These are phyloP conservation scores for Baronia brevicornis DNA, from an alignment of 2,888 invertebrate species.

Conservation along the genomic window DNA sequence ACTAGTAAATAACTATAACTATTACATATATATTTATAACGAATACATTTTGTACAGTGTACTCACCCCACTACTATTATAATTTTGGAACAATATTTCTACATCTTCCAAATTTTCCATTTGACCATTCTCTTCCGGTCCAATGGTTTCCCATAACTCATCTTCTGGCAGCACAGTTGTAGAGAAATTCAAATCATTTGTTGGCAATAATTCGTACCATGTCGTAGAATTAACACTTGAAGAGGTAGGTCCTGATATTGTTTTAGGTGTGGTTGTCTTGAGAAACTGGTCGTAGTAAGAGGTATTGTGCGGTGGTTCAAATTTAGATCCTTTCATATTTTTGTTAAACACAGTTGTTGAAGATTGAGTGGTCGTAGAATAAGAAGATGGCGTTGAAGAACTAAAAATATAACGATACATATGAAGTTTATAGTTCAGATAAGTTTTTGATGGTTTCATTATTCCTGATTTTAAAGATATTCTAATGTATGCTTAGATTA, in stretches of 20 bases:
- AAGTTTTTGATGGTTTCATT: too few species aligned
- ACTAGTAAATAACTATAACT: too few species aligned
- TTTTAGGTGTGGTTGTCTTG: constrained; percentile 45
- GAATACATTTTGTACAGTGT: too few species aligned
- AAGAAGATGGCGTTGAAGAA: constrained; percentile 34
- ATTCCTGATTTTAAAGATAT: too few species aligned
- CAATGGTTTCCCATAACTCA: constrained; percentile 60
- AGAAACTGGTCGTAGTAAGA: constrained; percentile 67
- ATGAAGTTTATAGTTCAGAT: too few species aligned
- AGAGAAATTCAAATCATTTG: constrained; percentile 42
- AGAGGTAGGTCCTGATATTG: constrained; percentile 34
- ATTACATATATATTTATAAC: too few species aligned
- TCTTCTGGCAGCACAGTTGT: constrained; percentile 45
- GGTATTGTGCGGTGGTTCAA: constrained; percentile 45
- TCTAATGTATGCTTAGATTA: too few species aligned
- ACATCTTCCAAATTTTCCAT: constrained; percentile 60
- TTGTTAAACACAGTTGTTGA: constrained; percentile 27
- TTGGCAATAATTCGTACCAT: constrained; percentile 57
- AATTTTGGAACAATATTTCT: constrained; percentile 60
- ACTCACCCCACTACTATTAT: constrained; percentile 40
- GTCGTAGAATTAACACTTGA: constrained; percentile 42
- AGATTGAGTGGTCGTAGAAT: constrained; percentile 26
- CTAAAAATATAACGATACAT: constrained; percentile 25
- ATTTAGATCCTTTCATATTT: constrained; percentile 30
- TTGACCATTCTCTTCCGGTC: constrained; percentile 39